Evolutionary conservation across 1,140 invertebrate species (phyloP).

Genomic region (Leguminivora glycinivorella): DNA sequence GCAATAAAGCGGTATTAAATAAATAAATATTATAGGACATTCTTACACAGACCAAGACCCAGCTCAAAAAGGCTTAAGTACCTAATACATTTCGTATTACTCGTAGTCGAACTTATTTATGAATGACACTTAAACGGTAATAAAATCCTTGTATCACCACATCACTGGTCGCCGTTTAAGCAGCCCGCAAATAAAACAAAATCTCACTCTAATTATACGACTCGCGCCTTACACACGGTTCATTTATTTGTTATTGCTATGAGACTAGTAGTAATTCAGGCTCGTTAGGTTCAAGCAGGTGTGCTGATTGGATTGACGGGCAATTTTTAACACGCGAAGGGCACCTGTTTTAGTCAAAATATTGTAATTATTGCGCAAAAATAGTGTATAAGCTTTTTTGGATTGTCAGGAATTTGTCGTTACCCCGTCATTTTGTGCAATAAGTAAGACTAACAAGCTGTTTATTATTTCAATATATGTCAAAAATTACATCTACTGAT

Average conservation of each 20-base stretch:
- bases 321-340: conserved; percentile 4
- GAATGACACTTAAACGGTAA: not conserved
- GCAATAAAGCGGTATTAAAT: too few relatives aligned
- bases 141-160: not conserved
- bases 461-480: too few relatives aligned
- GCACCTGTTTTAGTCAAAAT: not conserved
- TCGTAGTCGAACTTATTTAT: not conserved
- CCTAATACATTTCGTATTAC: too few relatives aligned
- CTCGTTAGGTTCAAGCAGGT: not conserved
- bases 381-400: not conserved
- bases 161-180: not conserved
- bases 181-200: conserved; percentile 4
- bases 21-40: too few relatives aligned
- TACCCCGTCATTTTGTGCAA: not conserved
- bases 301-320: conserved; percentile 6
- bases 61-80: too few relatives aligned
- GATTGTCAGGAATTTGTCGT: not conserved
- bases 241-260: conserved; percentile 14
- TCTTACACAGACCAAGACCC: too few relatives aligned
- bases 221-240: not conserved
- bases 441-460: not conserved
- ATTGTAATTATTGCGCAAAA: not conserved
- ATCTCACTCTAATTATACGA: conserved; percentile 5
- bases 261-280: conserved; percentile 2
- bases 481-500: too few relatives aligned